Evolutionary conservation across 2,113 vertebrate species (phyloP), one percentile per base, ranked within the genome.

Genomic region (Onychostoma macrolepis): DNA sequence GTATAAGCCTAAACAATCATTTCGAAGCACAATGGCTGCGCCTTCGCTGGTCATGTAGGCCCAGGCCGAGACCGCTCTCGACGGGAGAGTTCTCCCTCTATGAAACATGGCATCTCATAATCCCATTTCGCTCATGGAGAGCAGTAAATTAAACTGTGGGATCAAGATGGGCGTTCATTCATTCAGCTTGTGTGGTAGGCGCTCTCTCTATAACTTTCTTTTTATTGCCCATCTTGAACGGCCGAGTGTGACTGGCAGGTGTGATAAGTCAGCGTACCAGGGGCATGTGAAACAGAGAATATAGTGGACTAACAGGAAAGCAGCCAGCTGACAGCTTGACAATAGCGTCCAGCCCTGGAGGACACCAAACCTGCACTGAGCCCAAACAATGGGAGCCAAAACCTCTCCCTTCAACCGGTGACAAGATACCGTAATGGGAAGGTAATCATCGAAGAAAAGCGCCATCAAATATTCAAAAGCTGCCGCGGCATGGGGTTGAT

Each of bases 371-470:
- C 87, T 90, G 86, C 77, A 86, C 93, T 90, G 43, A 86, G 61
- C 80, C 86, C 36, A 93, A 91, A 93, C 91, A 94, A 90, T 92
- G 67, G 84, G 82, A 84, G 92, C 89, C 94, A 94, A 94, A 91
- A 82, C 28, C 10, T 13, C 92, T 83, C 90, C 85, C 88, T 85
- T 88, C 87, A 77, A 81, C 90, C 71, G 75, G 85, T 90, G 92
- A 89, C 92, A 89, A 93, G 91, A 90, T 92, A 91, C 88, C 84
- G 84, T 91, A 91, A 94, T 94, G 91, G 90, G 90, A 94, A 94
- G 92, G 88, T 90, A 95, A 91, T 93, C 94, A 93, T 92, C 88
- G 50, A 89, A 92, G 90, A 92, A 95, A 93, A 94, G 94, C 92
- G 90, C 91, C 90, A 93, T 94, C 91, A 93, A 90, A 95, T 93